Conservation (phyloP, 2,888 invertebrate species). For the Melinopterus prodromus region DNA sequence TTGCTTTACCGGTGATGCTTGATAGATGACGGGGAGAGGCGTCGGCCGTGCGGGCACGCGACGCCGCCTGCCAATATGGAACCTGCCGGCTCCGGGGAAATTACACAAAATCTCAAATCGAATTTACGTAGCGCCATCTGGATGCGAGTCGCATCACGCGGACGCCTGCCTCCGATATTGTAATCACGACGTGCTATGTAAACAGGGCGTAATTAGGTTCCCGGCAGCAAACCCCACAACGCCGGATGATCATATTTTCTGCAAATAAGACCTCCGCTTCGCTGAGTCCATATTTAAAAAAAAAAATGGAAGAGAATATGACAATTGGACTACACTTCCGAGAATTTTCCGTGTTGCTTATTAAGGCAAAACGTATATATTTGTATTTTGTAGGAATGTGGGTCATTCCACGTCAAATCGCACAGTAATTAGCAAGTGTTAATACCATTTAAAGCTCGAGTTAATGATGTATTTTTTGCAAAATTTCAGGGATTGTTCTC, state of each 20-base stretch:
- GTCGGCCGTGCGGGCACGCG: not conserved
- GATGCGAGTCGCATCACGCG: slow-evolving; percentile 25
- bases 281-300: not conserved
- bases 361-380: too few relatives aligned
- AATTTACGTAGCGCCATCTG: slow-evolving; percentile 38
- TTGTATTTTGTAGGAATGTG: too few relatives aligned
- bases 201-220: slow-evolving; percentile 18
- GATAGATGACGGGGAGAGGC: not conserved
- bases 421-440: too few relatives aligned
- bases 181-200: slow-evolving; percentile 26
- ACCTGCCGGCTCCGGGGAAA: slow-evolving; percentile 42
- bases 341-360: too few relatives aligned
- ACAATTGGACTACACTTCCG: too few relatives aligned
- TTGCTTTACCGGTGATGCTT: not conserved
- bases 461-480: too few relatives aligned
- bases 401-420: too few relatives aligned
- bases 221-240: not conserved
- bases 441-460: too few relatives aligned
- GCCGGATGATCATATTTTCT: not conserved
- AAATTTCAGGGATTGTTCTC: too few relatives aligned
- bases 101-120: slow-evolving; percentile 45
- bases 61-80: slow-evolving; percentile 26
- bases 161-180: slow-evolving; percentile 10
- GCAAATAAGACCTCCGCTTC: not conserved
- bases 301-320: not conserved